Evolutionary conservation across 2,888 invertebrate species (phyloP), one percentile per base, ranked within the genome.

Genomic region (Allophyes oxyacanthae): DNA sequence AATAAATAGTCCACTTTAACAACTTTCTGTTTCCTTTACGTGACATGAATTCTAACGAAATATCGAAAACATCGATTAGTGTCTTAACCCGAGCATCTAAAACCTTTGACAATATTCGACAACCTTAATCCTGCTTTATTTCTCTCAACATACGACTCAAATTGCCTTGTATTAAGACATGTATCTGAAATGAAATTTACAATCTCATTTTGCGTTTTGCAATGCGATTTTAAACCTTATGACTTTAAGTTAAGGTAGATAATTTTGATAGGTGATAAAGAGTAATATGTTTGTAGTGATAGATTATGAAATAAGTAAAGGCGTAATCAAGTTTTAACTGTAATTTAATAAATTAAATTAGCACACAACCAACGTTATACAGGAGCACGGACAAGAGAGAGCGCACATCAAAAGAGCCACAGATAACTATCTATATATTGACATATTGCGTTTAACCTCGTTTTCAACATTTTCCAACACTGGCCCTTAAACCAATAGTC

Each of bases 11-110:
- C 63, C 57, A 57, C 57, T 59, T 59, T 44, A 64, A 71, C 60
- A 71, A 66, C 65, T 71, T 72, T 68, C 57, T 60, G 73, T 50
- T 56, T 50, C 26, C 64, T 32, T 53, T 54, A 64, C 71, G 68
- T 73, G 71, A 43, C 50, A 45, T 55, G 68, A 64, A 71, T 71
- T 63, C 48, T 66, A 69, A 69, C 43, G 42, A 50, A 53, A 49
- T 53, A 63, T 51, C 54, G 40, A 48, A 58, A 62, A 55, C 41
- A 50, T 55, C 55, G 55, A 58, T 62, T 51, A 46, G 34, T 45
- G 7, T 46, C 42, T 41, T 5, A 32, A 28, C 0, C 33, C 37
- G 9, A 28, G 26, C 25, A 36, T 14, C 26, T 41, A 15, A 40
- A 42, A 41, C 14, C 15, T 37, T 8, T 28, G 8, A 28, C 14